Base-by-base conservation (phyloP, 2,797 vertebrate species). In the Cyprinodon diabolis region DNA sequence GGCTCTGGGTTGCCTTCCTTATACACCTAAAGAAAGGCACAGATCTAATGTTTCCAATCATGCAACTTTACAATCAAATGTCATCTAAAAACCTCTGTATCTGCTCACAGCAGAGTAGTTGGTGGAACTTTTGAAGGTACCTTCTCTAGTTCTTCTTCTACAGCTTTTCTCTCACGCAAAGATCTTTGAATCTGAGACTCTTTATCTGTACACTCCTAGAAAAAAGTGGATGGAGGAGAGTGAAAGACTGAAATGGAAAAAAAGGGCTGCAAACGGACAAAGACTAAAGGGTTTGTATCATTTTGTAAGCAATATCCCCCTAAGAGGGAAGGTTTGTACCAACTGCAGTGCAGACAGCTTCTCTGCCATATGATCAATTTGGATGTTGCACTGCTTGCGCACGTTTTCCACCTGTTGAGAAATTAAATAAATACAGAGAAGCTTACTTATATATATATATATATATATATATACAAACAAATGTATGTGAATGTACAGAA, bases 61-160 rank as follows among this genome's bases (percentile, higher is more conserved):
- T 14, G 60, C 67, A 82, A 23, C 6, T 19, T 47, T 10, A 1
- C 8, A 48, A 63, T 55, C 49, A 71, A 79, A 79, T 35, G 35
- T 1, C 0, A 37, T 76, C 17, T 84, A 54, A 74, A 69, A 13
- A 23, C 23, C 15, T 25, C 21, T 35, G 25, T 1, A 14, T 11
- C 21, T 25, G 54, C 40, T 40, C 68, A 37, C 0, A 63, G 51
- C 48, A 45, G 51, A 11, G 19, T 21, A 69, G 47, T 69, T 52
- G 57, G 45, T 6, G 66, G 66, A 68, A 43, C 13, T 48, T 68
- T 70, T 19, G 70, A 5, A 45, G 30, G 75, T 82, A 99, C 98
- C 96, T 96, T 97, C 85, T 96, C 96, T 51, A 99, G 94, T 86
- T 99, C 97, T 86, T 97, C 96, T 93, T 99, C 97, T 66, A 96